Base-by-base conservation (phyloP, 2,888 invertebrate species). In the Prosapia bicincta region DNA sequence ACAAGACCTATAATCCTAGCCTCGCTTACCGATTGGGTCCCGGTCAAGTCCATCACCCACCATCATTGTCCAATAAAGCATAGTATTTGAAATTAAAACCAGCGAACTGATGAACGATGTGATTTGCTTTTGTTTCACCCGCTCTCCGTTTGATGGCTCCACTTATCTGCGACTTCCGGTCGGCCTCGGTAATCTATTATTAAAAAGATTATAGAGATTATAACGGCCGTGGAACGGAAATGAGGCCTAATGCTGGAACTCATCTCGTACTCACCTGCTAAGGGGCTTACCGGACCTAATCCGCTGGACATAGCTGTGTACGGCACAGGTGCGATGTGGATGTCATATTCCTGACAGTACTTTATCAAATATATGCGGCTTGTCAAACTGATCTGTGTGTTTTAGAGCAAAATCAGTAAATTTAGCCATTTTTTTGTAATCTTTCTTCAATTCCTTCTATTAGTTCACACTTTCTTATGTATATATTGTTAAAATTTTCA, bases 161-260 rank as follows among this genome's bases (percentile, higher is more conserved):
- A 54, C 54, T 54, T 54, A 54, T 54, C 54, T 54, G 54, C 54
- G 20, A 54, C 54, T 54, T 54, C 54, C 54, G 54, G 54, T 54
- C 54, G 54, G 54, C 20, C 54, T 54, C 54, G 54, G 54, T 54
- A 54, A 54, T 54, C 54, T 54, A 54, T 54, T 54, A 54, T 54
- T 54, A 54, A 54, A 54, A 54, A 54, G 54, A 54, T 54, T 54
- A 54, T 54, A 54, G 54, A 54, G 54, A 54, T 54, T 54, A 54
- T 54, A 54, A 54, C 54, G 54, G 54, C 54, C 20, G 54, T 54
- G 54, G 10, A 54, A 54, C 54, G 54, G 54, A 54, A 54, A 54
- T 54, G 54, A 54, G 54, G 54, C 54, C 54, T 54, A 54, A 54
- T 54, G 54, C 54, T 54, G 54, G 54, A 54, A 54, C 54, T 54